phyloP scores from a whole-genome alignment of 2,888 invertebrate genomes.

The Drosophila crucigera region DNA sequence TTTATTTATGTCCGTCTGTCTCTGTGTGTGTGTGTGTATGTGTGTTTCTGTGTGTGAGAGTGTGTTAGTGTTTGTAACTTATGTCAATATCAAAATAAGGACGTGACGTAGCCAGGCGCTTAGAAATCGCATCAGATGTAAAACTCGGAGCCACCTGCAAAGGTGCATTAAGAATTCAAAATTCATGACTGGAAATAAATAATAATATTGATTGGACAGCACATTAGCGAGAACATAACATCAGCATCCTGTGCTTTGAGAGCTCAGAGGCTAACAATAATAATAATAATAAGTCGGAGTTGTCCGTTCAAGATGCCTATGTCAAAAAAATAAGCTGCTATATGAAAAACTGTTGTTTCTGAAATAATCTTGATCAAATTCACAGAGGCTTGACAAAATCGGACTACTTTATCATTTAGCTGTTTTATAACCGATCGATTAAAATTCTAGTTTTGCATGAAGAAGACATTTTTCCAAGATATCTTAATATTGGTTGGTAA shows the following conservation, averaged over 20 bases:
- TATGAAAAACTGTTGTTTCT: not conserved
- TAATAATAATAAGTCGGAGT: not conserved
- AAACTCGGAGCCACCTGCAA: constrained; percentile 78
- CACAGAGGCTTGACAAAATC: not conserved
- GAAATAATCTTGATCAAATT: not conserved
- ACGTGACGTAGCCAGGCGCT: constrained; percentile 14
- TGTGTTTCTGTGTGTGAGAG: not conserved
- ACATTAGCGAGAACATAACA: constrained; percentile 38
- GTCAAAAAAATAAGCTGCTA: not conserved
- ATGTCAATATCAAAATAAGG: constrained; percentile 11
- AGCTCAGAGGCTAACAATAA: not conserved
- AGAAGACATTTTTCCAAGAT: not conserved
- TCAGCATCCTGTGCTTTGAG: constrained; percentile 17
- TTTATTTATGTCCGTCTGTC: constrained; percentile 23
- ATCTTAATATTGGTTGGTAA: not conserved
- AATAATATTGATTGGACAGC: constrained; percentile 30
- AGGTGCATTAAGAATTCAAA: constrained; percentile 26
- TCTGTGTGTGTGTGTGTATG: constrained; percentile 26
- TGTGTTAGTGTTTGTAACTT: constrained; percentile 7
- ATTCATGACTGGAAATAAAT: not conserved
- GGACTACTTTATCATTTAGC: not conserved
- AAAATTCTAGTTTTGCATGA: not conserved
- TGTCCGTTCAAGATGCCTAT: not conserved
- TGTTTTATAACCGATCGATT: not conserved
- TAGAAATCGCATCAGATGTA: constrained; percentile 61